phyloP scores from a whole-genome alignment of 1,140 invertebrate genomes.

The Neelides sp. region DNA sequence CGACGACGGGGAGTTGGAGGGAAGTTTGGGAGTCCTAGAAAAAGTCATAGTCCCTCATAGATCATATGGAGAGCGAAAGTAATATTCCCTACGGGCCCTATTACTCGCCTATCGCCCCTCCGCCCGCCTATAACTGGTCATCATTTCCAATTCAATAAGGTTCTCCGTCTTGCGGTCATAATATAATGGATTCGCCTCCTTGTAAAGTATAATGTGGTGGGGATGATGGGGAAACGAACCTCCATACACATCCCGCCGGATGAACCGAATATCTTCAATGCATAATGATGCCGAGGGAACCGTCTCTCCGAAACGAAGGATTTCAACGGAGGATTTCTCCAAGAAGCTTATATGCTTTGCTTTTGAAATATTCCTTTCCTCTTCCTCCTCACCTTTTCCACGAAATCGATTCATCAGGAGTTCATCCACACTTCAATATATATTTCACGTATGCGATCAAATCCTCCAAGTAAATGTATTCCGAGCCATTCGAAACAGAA shows the following conservation, averaged over 20 bases:
- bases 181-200: neutral
- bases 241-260: conserved; percentile 10
- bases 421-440: no score
- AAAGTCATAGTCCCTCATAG: neutral
- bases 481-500: no score
- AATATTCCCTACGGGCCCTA: conserved; percentile 1
- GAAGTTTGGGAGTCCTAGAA: neutral
- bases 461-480: no score
- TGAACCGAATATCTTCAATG: conserved; percentile 3
- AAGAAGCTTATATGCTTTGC: no score
- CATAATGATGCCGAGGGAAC: conserved; percentile 1
- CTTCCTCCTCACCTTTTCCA: no score
- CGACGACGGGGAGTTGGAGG: no score
- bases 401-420: no score
- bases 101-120: neutral
- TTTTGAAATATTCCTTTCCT: no score
- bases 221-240: conserved; percentile 20
- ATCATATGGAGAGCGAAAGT: neutral
- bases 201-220: conserved; percentile 18
- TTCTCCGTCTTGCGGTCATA: neutral
- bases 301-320: conserved; percentile 1
- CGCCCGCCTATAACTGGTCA: neutral
- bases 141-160: conserved; percentile 27
- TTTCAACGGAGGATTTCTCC: neutral
- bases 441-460: no score